These are phyloP conservation scores for Leptodactylus fuscus DNA, from an alignment of 2,113 vertebrate genomes.

Conservation along the genomic window DNA sequence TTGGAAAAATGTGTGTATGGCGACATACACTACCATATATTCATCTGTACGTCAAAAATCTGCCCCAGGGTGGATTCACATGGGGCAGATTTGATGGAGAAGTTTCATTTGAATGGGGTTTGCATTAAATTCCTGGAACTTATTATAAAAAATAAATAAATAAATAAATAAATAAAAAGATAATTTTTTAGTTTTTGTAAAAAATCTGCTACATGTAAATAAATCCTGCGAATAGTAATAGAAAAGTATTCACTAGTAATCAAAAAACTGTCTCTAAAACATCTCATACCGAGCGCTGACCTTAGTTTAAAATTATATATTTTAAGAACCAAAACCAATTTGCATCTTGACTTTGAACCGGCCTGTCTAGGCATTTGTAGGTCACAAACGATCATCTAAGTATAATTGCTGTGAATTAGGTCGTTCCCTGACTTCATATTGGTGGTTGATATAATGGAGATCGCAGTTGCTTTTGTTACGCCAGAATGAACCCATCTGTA, in stretches of 20 bases:
- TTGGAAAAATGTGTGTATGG: too few species aligned
- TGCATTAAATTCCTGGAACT: too few species aligned
- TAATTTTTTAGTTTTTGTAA: too few species aligned
- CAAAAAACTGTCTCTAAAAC: neutral
- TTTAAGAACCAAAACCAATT: neutral
- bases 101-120: too few species aligned
- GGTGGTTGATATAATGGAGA: neutral
- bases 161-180: too few species aligned
- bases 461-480: neutral
- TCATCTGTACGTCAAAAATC: too few species aligned
- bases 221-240: neutral
- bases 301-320: neutral
- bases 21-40: too few species aligned
- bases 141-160: too few species aligned
- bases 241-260: neutral
- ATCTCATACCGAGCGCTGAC: too few species aligned
- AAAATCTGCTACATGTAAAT: too few species aligned
- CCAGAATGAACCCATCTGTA: neutral
- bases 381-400: neutral
- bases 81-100: too few species aligned
- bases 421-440: neutral
- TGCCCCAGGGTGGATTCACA: too few species aligned
- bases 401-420: constrained; percentile 5
- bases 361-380: neutral
- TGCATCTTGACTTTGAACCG: neutral